Evolutionary conservation across 2,113 vertebrate genomes (phyloP), one percentile per base, ranked within the genome.

Genomic region (Cyprinodon tularosa): DNA sequence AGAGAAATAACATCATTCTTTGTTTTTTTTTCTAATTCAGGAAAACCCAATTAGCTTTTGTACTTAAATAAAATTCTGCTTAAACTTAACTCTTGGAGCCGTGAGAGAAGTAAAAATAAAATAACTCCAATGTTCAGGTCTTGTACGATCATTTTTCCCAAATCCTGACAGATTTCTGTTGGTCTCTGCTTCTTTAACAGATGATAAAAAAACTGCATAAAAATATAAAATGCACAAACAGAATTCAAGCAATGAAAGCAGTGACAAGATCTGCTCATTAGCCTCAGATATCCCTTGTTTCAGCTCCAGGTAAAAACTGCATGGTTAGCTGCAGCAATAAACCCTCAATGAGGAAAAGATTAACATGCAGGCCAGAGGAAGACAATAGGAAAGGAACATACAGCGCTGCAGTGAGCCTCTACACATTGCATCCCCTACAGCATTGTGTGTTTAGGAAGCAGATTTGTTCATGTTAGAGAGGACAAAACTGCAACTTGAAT

Each of bases 391-490:
- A 29, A 29, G 75, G 42, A 39, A 72, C 57, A 71, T n/a, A 29
- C 47, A 85, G 40, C 20, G 4, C 72, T 78, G 80, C 80, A 74
- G 71, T 81, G 76, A 80, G 72, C 69, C 84, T 68, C 76, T 81
- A 64, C 84, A 87, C 86, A 84, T 84, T 81, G 69, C 83, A 71
- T 62, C 74, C 63, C 89, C 85, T 77, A 53, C 76, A 82, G 86
- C 90, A 82, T 66, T 87, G 86, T 88, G 76, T 81, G 72, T 86
- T 89, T 83, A 84, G 77, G 75, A 82, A 61, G 81, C 69, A 74
- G 84, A 87, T 86, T 85, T 84, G 77, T 72, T 78, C 64, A 69
- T 48, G 59, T 50, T 78, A 78, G 74, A 1, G 9, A 78, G 76
- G 62, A 72, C 60, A 79, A 75, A 83, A 77, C n/a, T 71, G 78